Conservation (phyloP, 2,888 invertebrate genomes). For the Ariolimax columbianus region DNA sequence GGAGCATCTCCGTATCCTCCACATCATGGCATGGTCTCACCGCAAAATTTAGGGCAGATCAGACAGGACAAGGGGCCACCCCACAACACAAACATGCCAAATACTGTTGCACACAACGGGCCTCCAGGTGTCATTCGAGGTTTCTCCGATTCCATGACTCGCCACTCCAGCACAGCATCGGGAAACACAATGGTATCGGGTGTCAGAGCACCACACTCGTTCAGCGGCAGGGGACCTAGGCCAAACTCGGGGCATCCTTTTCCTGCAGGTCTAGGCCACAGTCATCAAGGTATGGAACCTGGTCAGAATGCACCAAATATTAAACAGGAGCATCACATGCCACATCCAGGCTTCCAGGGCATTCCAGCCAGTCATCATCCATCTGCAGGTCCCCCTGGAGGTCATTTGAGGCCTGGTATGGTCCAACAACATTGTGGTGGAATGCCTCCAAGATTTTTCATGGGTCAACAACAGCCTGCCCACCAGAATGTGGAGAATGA, state of each 20-base stretch:
- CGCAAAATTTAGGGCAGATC: background rate
- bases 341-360: conserved; percentile 27
- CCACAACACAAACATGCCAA: conserved; percentile 21
- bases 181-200: conserved; percentile 28
- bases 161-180: conserved; percentile 41
- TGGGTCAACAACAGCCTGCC: conserved; percentile 11
- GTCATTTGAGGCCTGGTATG: conserved; percentile 31
- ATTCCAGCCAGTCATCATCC: conserved; percentile 40
- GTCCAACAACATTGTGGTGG: conserved; percentile 17
- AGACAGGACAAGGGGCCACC: background rate
- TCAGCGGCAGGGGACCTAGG: conserved; percentile 40
- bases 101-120: conserved; percentile 14
- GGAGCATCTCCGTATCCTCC: background rate
- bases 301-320: conserved; percentile 21
- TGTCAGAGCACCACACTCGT: conserved; percentile 47
- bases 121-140: conserved; percentile 41
- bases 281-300: conserved; percentile 36
- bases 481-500: background rate
- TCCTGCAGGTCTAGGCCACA: conserved; percentile 16
- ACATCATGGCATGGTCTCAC: background rate
- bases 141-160: conserved; percentile 42
- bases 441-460: conserved; percentile 31
- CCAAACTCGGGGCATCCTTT: conserved; percentile 8
- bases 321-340: conserved; percentile 12
- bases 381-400: conserved; percentile 28